Evolutionary conservation across 1,140 invertebrate genomes (phyloP).

Genomic region (Ruditapes philippinarum): DNA sequence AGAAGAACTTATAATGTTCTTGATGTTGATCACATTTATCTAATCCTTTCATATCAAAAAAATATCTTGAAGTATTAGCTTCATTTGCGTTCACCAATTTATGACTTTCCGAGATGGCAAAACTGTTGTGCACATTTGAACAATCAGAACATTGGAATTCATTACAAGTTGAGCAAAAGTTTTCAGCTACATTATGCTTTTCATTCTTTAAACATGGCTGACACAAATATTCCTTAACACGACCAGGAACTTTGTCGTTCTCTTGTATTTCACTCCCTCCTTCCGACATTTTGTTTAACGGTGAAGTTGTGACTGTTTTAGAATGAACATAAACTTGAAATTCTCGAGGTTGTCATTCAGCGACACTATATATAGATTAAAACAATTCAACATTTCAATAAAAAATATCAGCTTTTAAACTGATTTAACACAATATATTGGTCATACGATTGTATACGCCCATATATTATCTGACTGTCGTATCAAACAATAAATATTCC

Average conservation of each 20-base stretch:
- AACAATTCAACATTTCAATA: too few relatives aligned
- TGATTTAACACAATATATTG: too few relatives aligned
- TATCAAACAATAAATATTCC: too few relatives aligned
- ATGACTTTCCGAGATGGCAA: not conserved
- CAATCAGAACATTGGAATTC: not conserved
- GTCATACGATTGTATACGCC: too few relatives aligned
- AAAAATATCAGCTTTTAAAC: too few relatives aligned
- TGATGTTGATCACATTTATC: not conserved
- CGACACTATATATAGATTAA: too few relatives aligned
- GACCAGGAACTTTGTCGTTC: not conserved
- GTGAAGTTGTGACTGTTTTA: too few relatives aligned
- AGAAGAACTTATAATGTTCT: not conserved
- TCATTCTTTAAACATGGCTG: not conserved
- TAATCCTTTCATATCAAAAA: not conserved
- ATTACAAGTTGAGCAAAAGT: not conserved
- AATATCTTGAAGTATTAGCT: not conserved
- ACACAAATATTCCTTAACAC: not conserved
- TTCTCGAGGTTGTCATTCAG: too few relatives aligned
- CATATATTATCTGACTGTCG: too few relatives aligned
- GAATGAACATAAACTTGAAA: too few relatives aligned
- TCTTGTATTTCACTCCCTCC: too few relatives aligned
- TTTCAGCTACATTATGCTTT: not conserved
- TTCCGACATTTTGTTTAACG: too few relatives aligned
- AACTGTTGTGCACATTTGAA: not conserved
- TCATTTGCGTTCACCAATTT: not conserved